A percentile compares a stretch with the other conserved stretches of the same genome.
Conservation (phyloP, 23 tunicate species). For the Phallusia fumigata region DNA sequence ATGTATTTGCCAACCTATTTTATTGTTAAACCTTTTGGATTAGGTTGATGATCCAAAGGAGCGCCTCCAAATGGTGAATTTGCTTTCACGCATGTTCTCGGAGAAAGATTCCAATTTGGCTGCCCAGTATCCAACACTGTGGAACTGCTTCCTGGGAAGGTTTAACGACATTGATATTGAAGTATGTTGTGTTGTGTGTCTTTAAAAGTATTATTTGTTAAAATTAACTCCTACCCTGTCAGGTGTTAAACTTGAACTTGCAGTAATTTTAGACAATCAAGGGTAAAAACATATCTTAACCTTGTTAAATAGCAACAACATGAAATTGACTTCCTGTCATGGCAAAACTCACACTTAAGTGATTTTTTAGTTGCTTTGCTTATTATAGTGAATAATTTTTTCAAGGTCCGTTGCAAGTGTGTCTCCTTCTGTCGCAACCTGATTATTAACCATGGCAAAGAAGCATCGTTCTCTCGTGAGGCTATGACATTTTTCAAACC, state of each 20-base stretch:
- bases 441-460: slow-evolving; percentile 65
- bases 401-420: slow-evolving; percentile 57
- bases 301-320: no score
- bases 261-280: no score
- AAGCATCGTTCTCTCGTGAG: slow-evolving; percentile 28
- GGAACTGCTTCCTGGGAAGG: slow-evolving; percentile 75
- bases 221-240: no score
- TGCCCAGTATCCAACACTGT: slow-evolving; percentile 44
- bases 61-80: slow-evolving; percentile 61
- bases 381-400: background rate
- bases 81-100: slow-evolving; percentile 69
- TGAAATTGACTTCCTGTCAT: background rate
- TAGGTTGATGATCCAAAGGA: slow-evolving; percentile 69
- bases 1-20: no score
- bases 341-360: no score
- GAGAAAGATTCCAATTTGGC: slow-evolving; percentile 63
- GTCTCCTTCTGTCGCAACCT: slow-evolving; percentile 67
- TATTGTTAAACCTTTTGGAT: no score
- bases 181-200: slow-evolving; percentile 15
- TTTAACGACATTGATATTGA: slow-evolving; percentile 84
- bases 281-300: no score
- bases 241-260: no score
- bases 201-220: background rate
- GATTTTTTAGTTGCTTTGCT: background rate
- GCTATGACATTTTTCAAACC: slow-evolving; percentile 57